phyloP scores from a whole-genome alignment of 2,797 vertebrate genomes.

The Heterohyrax brucei region DNA sequence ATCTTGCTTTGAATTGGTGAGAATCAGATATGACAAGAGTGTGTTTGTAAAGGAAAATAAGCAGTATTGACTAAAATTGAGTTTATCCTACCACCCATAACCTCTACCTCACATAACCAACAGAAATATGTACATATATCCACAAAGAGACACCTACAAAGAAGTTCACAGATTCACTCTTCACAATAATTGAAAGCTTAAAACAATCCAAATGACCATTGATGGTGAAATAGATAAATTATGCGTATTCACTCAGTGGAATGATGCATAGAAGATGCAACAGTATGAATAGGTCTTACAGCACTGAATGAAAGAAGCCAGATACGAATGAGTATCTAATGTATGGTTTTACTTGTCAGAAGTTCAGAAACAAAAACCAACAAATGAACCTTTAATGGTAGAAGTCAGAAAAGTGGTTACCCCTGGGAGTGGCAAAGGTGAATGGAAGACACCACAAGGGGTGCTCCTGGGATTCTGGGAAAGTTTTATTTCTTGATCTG shows the following conservation, averaged over 20 bases:
- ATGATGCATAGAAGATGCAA: not conserved
- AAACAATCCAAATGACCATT: not conserved
- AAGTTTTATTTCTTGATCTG: not conserved
- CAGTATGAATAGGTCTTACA: not conserved
- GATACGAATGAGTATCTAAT: not conserved
- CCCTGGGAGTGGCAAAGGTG: too few relatives aligned
- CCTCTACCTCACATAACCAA: not conserved
- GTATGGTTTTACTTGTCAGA: not conserved
- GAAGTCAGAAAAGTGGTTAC: not conserved
- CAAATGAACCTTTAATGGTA: not conserved
- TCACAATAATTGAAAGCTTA: not conserved
- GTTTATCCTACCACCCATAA: not conserved
- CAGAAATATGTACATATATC: not conserved
- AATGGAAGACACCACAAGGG: not conserved
- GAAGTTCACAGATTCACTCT: not conserved
- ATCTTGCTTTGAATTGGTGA: not conserved
- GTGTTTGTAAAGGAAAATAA: not conserved
- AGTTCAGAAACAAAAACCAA: not conserved
- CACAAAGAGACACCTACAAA: not conserved
- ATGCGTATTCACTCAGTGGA: not conserved
- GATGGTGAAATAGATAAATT: not conserved
- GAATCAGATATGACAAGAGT: not conserved
- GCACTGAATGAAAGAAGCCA: not conserved
- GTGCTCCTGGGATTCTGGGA: not conserved
- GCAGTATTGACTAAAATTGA: not conserved